phyloP scores from a whole-genome alignment of 2,113 vertebrate genomes.

The Sapayoa aenigma region DNA sequence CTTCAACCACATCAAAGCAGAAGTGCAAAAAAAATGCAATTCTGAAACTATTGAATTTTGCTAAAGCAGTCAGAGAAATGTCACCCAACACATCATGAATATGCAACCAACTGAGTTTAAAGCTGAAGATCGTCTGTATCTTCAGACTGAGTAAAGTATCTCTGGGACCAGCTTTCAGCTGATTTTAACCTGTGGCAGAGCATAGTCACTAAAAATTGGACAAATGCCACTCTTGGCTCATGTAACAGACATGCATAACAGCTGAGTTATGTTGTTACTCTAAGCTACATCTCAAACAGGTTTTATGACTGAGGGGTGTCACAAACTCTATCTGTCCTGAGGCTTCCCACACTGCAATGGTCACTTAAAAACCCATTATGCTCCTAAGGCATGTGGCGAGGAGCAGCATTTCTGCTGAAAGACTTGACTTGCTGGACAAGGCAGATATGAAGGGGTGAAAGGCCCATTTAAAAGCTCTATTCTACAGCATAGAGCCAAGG shows the following conservation, averaged over 20 bases:
- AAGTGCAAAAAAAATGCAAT: conserved; percentile 26
- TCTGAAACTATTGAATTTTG: conserved; percentile 25
- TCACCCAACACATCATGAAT: neutral
- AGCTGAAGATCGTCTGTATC: neutral
- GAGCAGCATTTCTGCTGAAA: neutral
- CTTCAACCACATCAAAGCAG: conserved; percentile 29
- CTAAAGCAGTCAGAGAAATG: neutral
- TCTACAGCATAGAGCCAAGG: neutral
- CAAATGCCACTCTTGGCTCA: neutral
- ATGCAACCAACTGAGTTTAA: neutral
- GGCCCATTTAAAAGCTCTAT: neutral
- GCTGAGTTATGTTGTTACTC: neutral
- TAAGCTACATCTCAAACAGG: neutral
- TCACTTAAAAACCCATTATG: neutral
- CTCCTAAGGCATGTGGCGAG: neutral
- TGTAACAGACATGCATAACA: conserved; percentile 12
- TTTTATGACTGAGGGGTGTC: conserved; percentile 12
- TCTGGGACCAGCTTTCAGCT: neutral
- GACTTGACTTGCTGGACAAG: neutral
- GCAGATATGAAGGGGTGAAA: neutral
- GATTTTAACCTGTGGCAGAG: neutral
- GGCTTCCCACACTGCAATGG: neutral
- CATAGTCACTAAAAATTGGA: neutral
- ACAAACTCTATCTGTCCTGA: conserved; percentile 1
- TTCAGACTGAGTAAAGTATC: neutral